These are phyloP conservation scores for Cantharis rufa DNA, from an alignment of 2,888 invertebrate species.

Conservation along the genomic window DNA sequence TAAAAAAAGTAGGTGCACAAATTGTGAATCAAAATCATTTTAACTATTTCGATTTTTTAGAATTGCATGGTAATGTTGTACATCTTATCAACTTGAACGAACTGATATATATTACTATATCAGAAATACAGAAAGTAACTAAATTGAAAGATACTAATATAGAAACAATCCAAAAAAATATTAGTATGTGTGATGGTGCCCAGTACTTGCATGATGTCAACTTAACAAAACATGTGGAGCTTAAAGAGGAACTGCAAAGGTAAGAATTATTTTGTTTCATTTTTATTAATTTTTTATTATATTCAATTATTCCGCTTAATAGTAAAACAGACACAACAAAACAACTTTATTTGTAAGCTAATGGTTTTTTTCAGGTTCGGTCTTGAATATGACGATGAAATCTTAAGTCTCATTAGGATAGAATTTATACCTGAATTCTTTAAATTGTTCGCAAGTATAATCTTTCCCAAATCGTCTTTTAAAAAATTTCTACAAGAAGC, in stretches of 20 bases:
- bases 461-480: not conserved
- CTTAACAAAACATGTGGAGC: not conserved
- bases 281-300: not conserved
- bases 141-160: not conserved
- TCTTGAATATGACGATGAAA: not conserved
- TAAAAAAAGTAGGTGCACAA: not conserved
- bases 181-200: not conserved
- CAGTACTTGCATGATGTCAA: not conserved
- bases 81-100: not conserved
- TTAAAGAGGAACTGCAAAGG: not conserved
- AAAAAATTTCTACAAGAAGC: not conserved
- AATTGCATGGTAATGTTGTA: not conserved
- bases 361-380: not conserved
- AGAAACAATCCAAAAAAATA: not conserved
- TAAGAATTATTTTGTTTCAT: not conserved
- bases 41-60: not conserved
- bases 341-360: not conserved
- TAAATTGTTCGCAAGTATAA: not conserved
- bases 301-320: no score
- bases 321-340: no score
- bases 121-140: not conserved
- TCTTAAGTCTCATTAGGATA: not conserved
- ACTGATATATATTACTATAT: not conserved
- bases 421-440: not conserved
- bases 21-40: not conserved